phyloP scores from a whole-genome alignment of 2,888 invertebrate genomes.

The Ferrisia virgata region DNA sequence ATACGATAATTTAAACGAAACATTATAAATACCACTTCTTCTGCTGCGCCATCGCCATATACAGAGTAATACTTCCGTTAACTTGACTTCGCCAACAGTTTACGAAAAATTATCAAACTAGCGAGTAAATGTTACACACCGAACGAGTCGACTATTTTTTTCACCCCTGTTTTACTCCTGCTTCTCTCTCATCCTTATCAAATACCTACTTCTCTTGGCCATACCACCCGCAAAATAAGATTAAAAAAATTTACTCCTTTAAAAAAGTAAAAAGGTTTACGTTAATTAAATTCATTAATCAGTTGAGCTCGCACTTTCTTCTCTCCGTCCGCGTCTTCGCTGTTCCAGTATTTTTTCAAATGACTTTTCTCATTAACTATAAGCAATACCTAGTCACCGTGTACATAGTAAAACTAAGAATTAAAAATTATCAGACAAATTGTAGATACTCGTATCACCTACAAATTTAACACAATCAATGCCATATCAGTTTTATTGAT shows the following conservation, averaged over 20 bases:
- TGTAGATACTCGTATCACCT: not conserved
- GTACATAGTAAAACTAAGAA: not conserved
- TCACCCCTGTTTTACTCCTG: not conserved
- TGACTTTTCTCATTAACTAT: not conserved
- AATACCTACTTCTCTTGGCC: not conserved
- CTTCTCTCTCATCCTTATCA: not conserved
- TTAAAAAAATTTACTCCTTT: not conserved
- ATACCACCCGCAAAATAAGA: conserved; percentile 1
- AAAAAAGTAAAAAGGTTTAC: conserved; percentile 10
- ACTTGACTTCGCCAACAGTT: not conserved
- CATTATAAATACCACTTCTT: not conserved
- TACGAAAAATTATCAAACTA: conserved; percentile 8
- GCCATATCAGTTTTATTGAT: not conserved
- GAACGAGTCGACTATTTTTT: not conserved
- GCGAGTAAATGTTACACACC: not conserved
- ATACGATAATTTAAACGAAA: conserved; percentile 13
- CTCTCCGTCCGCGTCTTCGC: not conserved
- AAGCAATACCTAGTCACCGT: no score
- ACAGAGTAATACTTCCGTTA: not conserved
- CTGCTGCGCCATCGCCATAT: no score
- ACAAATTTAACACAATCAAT: not conserved
- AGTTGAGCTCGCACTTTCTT: not conserved
- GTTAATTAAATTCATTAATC: conserved; percentile 28
- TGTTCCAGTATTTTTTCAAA: not conserved
- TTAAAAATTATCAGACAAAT: not conserved